Evolutionary conservation across 2,797 vertebrate species (phyloP).

Genomic region (Thunnus albacares): DNA sequence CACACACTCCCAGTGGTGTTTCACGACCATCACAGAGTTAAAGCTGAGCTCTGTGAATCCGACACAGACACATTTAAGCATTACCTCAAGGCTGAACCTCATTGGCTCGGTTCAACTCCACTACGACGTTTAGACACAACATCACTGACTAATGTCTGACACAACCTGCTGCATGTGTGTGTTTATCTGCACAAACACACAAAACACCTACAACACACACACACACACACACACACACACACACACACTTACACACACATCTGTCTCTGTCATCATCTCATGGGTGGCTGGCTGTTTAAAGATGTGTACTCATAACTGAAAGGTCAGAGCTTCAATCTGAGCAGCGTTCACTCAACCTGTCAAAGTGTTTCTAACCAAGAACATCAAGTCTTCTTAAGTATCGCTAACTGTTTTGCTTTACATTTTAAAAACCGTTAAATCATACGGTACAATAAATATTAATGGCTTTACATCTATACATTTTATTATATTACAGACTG

Average conservation of each 20-base stretch:
- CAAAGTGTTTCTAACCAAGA: slow-evolving; percentile 17
- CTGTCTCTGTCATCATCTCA: slow-evolving; percentile 54
- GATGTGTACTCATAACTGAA: slow-evolving; percentile 47
- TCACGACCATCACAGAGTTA: not conserved
- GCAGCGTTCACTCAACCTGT: slow-evolving; percentile 31
- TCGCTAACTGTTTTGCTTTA: not conserved
- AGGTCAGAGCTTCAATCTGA: slow-evolving; percentile 57
- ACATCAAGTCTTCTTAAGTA: slow-evolving; percentile 4
- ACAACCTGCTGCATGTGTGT: slow-evolving; percentile 40
- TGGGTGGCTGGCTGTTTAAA: slow-evolving; percentile 66
- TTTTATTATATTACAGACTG: not conserved
- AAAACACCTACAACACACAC: slow-evolving; percentile 15
- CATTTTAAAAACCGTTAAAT: not conserved
- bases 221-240: slow-evolving; percentile 13
- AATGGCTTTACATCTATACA: not conserved
- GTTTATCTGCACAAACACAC: not conserved
- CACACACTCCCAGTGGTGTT: too few species aligned
- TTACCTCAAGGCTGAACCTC: slow-evolving; percentile 22
- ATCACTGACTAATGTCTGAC: slow-evolving; percentile 57
- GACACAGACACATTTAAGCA: slow-evolving; percentile 18
- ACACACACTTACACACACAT: slow-evolving; percentile 18
- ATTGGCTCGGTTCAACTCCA: not conserved
- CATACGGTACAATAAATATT: not conserved
- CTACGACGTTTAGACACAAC: slow-evolving; percentile 5
- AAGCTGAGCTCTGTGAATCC: slow-evolving; percentile 24